Evolutionary conservation across 2,113 vertebrate species (phyloP).

Genomic region (Istiophorus platypterus): DNA sequence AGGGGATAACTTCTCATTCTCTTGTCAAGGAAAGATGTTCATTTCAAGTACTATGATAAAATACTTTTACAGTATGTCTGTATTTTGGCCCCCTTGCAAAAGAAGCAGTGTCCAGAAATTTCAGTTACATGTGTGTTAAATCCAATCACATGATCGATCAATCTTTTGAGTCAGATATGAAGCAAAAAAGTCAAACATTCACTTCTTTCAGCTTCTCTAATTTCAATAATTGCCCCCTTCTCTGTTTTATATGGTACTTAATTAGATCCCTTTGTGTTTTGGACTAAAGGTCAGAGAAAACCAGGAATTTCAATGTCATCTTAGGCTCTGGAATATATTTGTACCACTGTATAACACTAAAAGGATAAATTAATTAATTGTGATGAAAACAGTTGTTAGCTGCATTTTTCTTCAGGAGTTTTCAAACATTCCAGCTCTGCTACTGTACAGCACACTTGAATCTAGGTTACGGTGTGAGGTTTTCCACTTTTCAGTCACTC

Average conservation of each 20-base stretch:
- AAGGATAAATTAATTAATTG: not conserved
- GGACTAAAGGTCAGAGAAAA: not conserved
- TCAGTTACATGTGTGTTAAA: not conserved
- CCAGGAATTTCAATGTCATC: not conserved
- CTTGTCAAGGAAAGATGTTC: too few relatives aligned
- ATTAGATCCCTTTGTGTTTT: not conserved
- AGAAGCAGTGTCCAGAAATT: not conserved
- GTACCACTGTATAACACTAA: too few relatives aligned
- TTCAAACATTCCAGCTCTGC: not conserved
- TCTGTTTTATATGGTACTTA: not conserved
- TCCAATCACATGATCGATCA: not conserved
- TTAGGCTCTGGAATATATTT: not conserved
- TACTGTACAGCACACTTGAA: not conserved
- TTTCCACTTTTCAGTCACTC: constrained; percentile 41
- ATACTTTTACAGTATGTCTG: too few relatives aligned
- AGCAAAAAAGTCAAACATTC: not conserved
- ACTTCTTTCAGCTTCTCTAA: not conserved
- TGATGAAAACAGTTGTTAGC: not conserved
- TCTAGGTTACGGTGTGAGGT: constrained; percentile 21
- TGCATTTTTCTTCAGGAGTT: not conserved
- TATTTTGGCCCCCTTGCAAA: too few relatives aligned
- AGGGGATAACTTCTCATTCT: not conserved
- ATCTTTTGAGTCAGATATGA: not conserved
- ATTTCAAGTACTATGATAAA: too few relatives aligned
- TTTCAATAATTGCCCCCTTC: not conserved